Evolutionary conservation across 2,113 vertebrate genomes (phyloP).

Genomic region (Eudyptes chrysolophus): DNA sequence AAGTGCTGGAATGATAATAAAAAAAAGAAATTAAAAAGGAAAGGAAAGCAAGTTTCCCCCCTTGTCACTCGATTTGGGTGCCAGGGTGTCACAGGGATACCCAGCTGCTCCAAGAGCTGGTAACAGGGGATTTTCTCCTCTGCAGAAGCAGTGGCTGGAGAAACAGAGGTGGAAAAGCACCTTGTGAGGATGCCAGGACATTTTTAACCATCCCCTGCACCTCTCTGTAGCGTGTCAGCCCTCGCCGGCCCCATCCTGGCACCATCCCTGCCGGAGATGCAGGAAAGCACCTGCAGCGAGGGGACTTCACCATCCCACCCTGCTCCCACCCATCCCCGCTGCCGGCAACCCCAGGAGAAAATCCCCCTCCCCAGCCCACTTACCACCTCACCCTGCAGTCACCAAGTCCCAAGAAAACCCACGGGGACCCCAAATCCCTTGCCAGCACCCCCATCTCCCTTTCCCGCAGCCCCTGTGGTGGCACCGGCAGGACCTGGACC

Average conservation of each 20-base stretch:
- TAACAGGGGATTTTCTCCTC: not conserved
- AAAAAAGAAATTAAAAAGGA: not conserved
- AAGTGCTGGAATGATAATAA: not conserved
- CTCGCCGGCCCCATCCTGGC: not conserved
- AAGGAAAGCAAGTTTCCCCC: not conserved
- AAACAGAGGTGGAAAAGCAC: not conserved
- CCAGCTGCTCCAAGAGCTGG: not conserved
- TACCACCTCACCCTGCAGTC: not conserved
- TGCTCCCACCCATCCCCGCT: fast-evolving
- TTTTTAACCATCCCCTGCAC: not conserved
- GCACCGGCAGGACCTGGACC: not conserved
- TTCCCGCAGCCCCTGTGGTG: fast-evolving
- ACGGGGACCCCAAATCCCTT: not conserved
- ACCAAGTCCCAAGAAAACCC: not conserved
- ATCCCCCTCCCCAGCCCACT: not conserved
- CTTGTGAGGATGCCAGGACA: not conserved
- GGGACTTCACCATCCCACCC: not conserved
- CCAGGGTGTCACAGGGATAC: not conserved
- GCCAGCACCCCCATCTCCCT: fast-evolving
- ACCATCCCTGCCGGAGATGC: not conserved
- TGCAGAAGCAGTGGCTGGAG: not conserved
- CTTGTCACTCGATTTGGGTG: fast-evolving
- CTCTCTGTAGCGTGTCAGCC: not conserved
- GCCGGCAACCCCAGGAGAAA: not conserved
- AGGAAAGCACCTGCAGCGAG: not conserved